Conservation (phyloP, 2,888 invertebrate species). For the Chesias legatella region DNA sequence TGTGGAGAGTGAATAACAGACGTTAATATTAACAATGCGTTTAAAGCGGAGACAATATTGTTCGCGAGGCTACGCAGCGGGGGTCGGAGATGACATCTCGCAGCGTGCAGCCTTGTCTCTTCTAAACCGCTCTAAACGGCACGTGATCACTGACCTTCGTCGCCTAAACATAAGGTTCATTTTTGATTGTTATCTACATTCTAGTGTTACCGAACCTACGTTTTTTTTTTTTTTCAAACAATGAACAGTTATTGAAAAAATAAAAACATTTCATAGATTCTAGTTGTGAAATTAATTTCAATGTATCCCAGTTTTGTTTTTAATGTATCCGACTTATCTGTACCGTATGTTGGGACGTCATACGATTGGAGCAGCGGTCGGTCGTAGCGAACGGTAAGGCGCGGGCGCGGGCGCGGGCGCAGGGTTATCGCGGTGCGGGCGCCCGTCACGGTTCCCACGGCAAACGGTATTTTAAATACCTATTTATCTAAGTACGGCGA, state of each 20-base stretch:
- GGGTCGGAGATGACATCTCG: conserved; percentile 77
- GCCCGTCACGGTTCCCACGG: conserved; percentile 76
- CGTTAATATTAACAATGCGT: conserved; percentile 71
- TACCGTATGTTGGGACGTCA: conserved; percentile 12
- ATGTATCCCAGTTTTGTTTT: conserved; percentile 70
- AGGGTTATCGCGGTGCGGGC: conserved; percentile 61
- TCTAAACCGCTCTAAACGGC: conserved; percentile 38
- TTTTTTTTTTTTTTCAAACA: conserved; percentile 54
- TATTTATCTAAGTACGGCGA: conserved; percentile 73
- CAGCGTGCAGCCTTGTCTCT: conserved; percentile 71
- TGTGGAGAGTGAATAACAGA: conserved; percentile 69
- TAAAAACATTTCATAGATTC: conserved; percentile 54
- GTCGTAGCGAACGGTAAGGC: conserved; percentile 44
- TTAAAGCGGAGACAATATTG: conserved; percentile 76
- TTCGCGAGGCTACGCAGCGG: conserved; percentile 68
- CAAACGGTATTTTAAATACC: conserved; percentile 77
- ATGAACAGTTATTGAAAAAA: conserved; percentile 65
- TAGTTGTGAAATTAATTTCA: conserved; percentile 72
- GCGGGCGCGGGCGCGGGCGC: conserved; percentile 45
- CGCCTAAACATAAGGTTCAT: conserved; percentile 34
- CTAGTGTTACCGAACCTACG: conserved; percentile 41
- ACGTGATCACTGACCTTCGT: conserved; percentile 26
- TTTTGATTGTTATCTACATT: conserved; percentile 28
- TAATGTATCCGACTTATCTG: conserved; percentile 66
- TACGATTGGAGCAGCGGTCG: conserved; percentile 16